A percentile compares a stretch with the other conserved stretches of the same genome.
These are phyloP conservation scores for Seriola rivoliana DNA, from an alignment of 2,113 vertebrate genomes.

Conservation along the genomic window DNA sequence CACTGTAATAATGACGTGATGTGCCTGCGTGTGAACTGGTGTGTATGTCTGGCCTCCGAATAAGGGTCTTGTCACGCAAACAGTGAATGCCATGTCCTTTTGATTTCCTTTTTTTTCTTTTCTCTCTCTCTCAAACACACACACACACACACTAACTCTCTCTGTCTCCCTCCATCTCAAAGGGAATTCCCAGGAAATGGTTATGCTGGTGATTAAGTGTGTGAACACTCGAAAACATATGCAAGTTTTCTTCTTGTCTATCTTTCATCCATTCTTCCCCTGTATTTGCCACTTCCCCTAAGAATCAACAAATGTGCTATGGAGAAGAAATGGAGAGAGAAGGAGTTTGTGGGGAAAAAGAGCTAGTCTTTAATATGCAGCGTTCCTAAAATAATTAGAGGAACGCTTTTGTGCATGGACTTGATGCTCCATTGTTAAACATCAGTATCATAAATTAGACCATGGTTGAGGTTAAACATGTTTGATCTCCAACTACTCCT, in stretches of 20 bases:
- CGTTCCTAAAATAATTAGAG: too few species aligned
- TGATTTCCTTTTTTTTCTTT: conserved; percentile 43
- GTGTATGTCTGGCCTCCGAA: conserved; percentile 6
- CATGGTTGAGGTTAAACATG: neutral
- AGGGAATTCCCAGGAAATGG: conserved; percentile 75
- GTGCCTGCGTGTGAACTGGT: neutral
- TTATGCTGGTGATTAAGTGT: conserved; percentile 61
- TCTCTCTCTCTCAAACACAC: neutral
- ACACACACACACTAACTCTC: conserved; percentile 22
- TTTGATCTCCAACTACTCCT: neutral
- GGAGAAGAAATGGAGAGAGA: neutral
- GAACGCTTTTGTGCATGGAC: neutral
- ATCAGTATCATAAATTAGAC: neutral
- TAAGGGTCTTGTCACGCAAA: conserved; percentile 57
- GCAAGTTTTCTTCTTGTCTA: neutral
- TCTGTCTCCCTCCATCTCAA: conserved; percentile 45
- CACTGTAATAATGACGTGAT: conserved; percentile 4
- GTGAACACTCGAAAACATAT: conserved; percentile 55
- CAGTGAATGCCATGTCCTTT: conserved; percentile 40
- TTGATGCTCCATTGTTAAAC: conserved; percentile 1
- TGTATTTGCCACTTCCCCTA: conserved; percentile 1
- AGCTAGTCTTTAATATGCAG: too few species aligned
- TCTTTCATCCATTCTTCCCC: conserved; percentile 6
- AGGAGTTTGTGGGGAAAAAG: neutral
- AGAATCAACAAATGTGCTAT: conserved; percentile 33